Conservation (phyloP, 2,888 invertebrate species). For the Venusia cambrica region DNA sequence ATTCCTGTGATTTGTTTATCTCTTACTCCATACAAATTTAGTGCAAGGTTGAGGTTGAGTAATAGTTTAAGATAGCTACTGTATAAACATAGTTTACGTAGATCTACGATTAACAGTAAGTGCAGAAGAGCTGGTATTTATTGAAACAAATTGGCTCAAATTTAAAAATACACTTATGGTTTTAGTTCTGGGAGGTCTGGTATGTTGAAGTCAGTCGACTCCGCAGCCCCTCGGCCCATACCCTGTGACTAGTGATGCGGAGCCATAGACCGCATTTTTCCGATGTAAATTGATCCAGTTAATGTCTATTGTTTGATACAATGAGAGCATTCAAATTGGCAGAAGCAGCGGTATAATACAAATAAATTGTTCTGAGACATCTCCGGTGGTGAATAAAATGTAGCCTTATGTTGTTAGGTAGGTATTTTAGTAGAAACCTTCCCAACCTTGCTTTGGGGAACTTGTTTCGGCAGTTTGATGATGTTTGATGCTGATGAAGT, state of each 20-base stretch:
- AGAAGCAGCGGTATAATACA: conserved; percentile 23
- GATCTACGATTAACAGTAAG: no score
- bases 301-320: conserved; percentile 13
- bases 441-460: no score
- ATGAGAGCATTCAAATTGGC: conserved; percentile 3
- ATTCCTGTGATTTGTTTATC: conserved; percentile 28
- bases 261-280: conserved; percentile 16
- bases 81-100: no score
- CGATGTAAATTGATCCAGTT: conserved; percentile 10
- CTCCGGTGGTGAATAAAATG: no score
- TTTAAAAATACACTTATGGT: no score
- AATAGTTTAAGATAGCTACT: no score
- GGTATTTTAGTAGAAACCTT: no score
- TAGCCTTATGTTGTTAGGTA: no score
- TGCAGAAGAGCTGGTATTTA: no score
- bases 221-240: conserved; percentile 2
- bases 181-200: not conserved
- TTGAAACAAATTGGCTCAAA: no score
- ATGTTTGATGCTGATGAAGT: conserved; percentile 1
- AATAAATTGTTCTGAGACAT: not conserved
- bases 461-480: no score
- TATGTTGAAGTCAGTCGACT: not conserved
- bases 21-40: conserved; percentile 18
- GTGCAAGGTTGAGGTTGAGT: conserved; percentile 19
- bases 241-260: conserved; percentile 7